These are phyloP conservation scores for Hepsetus odoe DNA, from an alignment of 2,113 vertebrate species.

Conservation along the genomic window DNA sequence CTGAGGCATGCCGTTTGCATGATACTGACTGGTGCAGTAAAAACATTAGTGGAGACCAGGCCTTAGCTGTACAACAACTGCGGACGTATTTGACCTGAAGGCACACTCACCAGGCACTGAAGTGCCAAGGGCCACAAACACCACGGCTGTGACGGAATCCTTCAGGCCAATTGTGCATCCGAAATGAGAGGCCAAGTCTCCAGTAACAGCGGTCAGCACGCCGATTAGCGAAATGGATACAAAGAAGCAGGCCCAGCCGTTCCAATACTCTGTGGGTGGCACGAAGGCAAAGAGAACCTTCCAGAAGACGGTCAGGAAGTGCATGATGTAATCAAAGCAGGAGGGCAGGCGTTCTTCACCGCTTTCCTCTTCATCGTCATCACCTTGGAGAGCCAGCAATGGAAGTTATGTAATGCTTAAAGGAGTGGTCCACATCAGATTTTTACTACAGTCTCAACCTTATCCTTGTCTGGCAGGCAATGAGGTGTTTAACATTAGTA, in stretches of 20 bases:
- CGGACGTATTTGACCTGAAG: constrained; percentile 29
- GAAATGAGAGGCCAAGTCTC: constrained; percentile 83
- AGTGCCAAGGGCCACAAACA: constrained; percentile 84
- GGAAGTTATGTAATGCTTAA: neutral
- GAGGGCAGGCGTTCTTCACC: constrained; percentile 81
- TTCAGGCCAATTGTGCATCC: constrained; percentile 85
- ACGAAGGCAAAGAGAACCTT: constrained; percentile 87
- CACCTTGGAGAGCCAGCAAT: constrained; percentile 66
- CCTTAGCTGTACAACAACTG: too few species aligned
- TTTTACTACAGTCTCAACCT: neutral
- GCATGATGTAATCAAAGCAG: constrained; percentile 88
- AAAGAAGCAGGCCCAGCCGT: constrained; percentile 85
- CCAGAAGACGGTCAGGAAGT: constrained; percentile 88
- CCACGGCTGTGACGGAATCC: constrained; percentile 83
- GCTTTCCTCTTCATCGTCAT: constrained; percentile 83
- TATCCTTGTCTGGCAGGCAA: neutral
- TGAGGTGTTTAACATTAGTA: neutral
- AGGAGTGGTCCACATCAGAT: neutral
- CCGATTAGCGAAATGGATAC: constrained; percentile 84
- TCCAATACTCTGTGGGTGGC: constrained; percentile 85
- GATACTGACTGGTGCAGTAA: too few species aligned
- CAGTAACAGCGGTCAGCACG: constrained; percentile 80
- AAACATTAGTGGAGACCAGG: too few species aligned
- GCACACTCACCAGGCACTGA: constrained; percentile 80
- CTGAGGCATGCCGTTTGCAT: too few species aligned